Conservation (phyloP, 2,113 vertebrate genomes). For the Rhinichthys klamathensis region DNA sequence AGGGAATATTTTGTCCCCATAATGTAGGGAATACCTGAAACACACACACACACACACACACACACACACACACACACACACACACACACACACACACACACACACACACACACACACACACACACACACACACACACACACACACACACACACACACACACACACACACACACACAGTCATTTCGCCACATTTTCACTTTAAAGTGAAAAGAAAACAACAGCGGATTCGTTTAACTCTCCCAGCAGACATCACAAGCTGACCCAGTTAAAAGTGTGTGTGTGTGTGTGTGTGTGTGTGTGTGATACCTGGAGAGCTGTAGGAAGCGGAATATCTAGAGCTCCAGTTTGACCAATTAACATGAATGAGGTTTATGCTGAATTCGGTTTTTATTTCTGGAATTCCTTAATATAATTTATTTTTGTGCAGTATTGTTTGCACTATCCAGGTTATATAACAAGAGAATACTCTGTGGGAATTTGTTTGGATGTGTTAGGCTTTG, state of each 20-base stretch:
- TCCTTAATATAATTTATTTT: neutral
- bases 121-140: neutral
- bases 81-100: neutral
- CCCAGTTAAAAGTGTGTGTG: conserved; percentile 35
- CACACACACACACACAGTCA: no score
- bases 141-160: neutral
- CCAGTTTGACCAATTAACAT: conserved; percentile 7
- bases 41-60: neutral
- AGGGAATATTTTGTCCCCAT: no score
- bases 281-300: neutral
- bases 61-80: neutral
- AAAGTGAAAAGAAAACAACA: conserved; percentile 30
- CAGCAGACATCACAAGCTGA: conserved; percentile 10
- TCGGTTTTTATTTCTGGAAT: conserved; percentile 23
- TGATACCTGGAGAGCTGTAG: neutral
- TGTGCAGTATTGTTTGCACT: neutral
- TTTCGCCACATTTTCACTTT: neutral
- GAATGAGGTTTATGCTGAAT: conserved; percentile 4
- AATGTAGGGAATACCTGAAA: no score
- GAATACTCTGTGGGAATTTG: neutral
- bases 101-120: neutral
- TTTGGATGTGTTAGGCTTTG: neutral
- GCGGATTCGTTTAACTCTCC: neutral
- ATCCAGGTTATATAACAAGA: neutral
- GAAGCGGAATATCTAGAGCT: neutral